Evolutionary conservation across 2,888 invertebrate species (phyloP).

Genomic region (Rhorus exstirpatorius): DNA sequence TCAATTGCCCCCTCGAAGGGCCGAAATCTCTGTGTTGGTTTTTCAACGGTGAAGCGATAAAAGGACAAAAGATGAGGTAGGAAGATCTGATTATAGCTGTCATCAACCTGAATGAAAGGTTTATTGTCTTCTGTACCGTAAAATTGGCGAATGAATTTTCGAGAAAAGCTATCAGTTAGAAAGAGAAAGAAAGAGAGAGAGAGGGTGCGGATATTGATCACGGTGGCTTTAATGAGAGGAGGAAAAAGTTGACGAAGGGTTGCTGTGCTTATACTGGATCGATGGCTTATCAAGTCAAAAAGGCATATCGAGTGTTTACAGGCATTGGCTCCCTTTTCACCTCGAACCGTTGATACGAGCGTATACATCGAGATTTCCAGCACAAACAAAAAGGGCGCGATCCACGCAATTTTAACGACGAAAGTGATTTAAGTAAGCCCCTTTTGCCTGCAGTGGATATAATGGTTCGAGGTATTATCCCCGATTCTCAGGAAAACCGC

Average conservation of each 20-base stretch:
- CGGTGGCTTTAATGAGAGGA: constrained; percentile 9
- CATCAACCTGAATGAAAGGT: constrained; percentile 55
- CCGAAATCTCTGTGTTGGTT: too few species aligned
- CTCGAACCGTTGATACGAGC: too few species aligned
- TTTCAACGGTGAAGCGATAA: too few species aligned
- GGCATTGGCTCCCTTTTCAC: not conserved
- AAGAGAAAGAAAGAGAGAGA: not conserved
- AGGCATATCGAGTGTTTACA: not conserved
- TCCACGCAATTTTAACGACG: too few species aligned
- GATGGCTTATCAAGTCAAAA: too few species aligned
- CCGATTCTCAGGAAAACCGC: constrained; percentile 31
- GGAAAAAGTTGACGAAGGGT: not conserved
- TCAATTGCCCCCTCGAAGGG: too few species aligned
- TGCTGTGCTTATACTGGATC: not conserved
- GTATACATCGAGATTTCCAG: too few species aligned
- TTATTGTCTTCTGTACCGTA: constrained; percentile 31
- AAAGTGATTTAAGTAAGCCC: not conserved
- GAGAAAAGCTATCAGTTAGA: not conserved
- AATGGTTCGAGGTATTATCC: not conserved
- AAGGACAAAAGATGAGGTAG: not conserved
- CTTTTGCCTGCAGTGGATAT: not conserved
- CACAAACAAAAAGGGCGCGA: too few species aligned
- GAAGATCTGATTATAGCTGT: constrained; percentile 28
- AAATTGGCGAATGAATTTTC: constrained; percentile 22
- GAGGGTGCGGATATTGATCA: constrained; percentile 31